Evolutionary conservation across 1,140 invertebrate genomes (phyloP).

Genomic region (Ganaspis sp.): DNA sequence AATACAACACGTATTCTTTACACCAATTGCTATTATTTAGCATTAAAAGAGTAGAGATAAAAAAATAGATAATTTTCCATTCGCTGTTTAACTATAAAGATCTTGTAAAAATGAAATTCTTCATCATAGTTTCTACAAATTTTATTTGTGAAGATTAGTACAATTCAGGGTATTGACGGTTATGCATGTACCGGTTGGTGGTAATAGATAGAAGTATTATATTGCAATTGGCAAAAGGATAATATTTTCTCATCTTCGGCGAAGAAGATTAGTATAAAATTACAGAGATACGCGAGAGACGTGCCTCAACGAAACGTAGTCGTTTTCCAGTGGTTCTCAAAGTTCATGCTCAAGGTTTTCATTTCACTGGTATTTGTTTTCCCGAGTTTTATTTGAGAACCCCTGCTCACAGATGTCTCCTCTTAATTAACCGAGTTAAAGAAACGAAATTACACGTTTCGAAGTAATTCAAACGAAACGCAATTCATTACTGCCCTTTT

Average conservation of each 20-base stretch:
- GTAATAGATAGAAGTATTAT: constrained; percentile 71
- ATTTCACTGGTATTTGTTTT: constrained; percentile 34
- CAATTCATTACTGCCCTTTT: constrained; percentile 70
- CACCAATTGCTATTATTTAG: too few species aligned
- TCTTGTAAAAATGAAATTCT: too few species aligned
- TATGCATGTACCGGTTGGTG: constrained; percentile 11
- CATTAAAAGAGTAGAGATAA: too few species aligned
- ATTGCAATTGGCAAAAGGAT: constrained; percentile 67
- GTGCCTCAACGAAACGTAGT: constrained; percentile 53
- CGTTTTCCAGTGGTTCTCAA: constrained; percentile 53
- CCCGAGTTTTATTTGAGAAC: constrained; percentile 53
- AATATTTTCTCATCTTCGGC: constrained; percentile 64
- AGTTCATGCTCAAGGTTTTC: not conserved
- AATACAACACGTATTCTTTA: too few species aligned
- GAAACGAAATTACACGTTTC: constrained; percentile 72
- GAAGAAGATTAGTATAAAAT: constrained; percentile 70
- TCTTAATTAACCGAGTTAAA: constrained; percentile 68
- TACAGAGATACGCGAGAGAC: constrained; percentile 63
- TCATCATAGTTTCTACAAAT: not conserved
- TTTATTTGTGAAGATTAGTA: not conserved
- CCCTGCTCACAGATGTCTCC: constrained; percentile 72
- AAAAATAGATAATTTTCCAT: too few species aligned
- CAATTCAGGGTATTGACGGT: not conserved
- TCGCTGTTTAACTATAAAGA: too few species aligned
- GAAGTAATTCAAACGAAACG: constrained; percentile 69